Evolutionary conservation across 2,113 vertebrate species (phyloP).

Genomic region (Hepsetus odoe): DNA sequence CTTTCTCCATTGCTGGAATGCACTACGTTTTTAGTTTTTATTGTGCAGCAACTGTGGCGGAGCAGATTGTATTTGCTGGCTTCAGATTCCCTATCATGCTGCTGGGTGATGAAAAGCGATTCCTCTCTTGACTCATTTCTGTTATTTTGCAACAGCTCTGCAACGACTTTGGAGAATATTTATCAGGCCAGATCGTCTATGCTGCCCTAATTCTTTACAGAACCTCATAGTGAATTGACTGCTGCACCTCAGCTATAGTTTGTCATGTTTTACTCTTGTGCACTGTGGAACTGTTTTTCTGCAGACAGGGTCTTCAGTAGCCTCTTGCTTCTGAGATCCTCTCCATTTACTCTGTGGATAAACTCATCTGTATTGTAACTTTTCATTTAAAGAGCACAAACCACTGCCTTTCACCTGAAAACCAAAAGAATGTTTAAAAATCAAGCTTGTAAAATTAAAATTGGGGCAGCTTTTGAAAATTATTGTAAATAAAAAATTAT

Average conservation of each 20-base stretch:
- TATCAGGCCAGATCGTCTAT: not conserved
- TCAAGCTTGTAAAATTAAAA: not conserved
- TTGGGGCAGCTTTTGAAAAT: no score
- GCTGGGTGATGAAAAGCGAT: constrained; percentile 22
- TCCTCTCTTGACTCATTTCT: constrained; percentile 29
- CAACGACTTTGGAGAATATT: not conserved
- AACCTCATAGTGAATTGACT: not conserved
- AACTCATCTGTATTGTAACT: constrained; percentile 14
- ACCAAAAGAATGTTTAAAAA: not conserved
- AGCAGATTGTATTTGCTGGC: constrained; percentile 14
- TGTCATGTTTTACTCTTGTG: not conserved
- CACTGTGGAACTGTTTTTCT: not conserved
- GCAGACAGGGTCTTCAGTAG: not conserved
- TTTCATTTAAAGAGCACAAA: no score
- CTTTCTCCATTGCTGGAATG: constrained; percentile 23
- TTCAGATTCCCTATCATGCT: constrained; percentile 5
- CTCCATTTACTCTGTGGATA: no score
- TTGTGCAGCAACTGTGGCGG: constrained; percentile 10
- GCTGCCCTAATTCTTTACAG: not conserved
- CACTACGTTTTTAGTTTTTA: constrained; percentile 15
- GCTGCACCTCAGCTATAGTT: not conserved
- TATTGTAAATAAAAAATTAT: no score
- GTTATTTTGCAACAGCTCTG: constrained; percentile 28
- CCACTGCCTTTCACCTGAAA: no score
- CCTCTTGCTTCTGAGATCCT: not conserved